Evolutionary conservation across 2,113 vertebrate species (phyloP).

Genomic region (Sylvietta virens): DNA sequence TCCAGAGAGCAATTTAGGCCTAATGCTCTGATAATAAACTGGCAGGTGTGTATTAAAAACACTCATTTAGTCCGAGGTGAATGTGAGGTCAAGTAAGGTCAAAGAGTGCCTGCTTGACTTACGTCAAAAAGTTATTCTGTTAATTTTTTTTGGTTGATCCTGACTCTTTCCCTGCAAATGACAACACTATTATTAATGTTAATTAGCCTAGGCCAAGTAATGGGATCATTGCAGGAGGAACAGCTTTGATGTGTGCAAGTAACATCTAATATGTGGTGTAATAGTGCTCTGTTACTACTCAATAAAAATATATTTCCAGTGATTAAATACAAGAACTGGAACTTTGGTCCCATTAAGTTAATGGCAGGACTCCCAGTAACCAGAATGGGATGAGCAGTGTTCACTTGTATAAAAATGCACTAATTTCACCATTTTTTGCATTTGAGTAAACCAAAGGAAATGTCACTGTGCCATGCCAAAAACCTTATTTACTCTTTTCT

Average conservation of each 20-base stretch:
- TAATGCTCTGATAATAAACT: background rate
- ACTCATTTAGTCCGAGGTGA: background rate
- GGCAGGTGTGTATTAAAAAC: background rate
- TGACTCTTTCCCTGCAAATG: background rate
- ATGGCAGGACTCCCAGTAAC: constrained; percentile 3
- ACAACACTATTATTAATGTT: background rate
- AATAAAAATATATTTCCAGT: constrained; percentile 28
- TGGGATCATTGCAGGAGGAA: background rate
- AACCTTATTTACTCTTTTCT: background rate
- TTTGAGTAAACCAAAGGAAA: background rate
- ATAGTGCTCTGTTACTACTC: constrained; percentile 4
- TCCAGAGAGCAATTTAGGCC: background rate
- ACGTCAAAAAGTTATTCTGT: background rate
- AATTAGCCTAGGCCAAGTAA: constrained; percentile 35
- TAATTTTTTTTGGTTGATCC: background rate
- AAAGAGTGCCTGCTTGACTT: background rate
- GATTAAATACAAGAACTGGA: constrained; percentile 27
- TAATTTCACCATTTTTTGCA: background rate
- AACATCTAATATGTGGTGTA: background rate
- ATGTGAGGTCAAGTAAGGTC: background rate
- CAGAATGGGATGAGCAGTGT: background rate
- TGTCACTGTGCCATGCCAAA: background rate
- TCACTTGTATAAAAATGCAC: background rate
- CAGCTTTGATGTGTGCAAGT: constrained; percentile 26
- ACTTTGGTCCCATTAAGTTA: background rate